Evolutionary conservation across 2,797 vertebrate species (phyloP).

Genomic region (Australoheros facetus): DNA sequence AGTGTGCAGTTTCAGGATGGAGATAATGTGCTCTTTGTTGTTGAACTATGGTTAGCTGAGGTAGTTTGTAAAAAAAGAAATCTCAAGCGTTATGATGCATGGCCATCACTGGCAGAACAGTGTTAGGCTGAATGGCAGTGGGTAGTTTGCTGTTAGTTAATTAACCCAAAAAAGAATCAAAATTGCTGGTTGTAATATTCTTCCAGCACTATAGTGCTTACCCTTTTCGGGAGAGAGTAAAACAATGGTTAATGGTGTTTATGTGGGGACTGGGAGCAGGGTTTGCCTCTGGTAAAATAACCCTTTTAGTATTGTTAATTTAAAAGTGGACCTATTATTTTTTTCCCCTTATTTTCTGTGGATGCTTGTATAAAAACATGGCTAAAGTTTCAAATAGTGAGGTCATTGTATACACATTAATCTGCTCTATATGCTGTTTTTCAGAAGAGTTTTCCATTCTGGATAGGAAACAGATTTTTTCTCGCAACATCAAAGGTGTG

Average conservation of each 20-base stretch:
- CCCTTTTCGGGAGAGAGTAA: background rate
- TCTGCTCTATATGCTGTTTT: background rate
- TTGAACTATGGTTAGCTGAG: slow-evolving; percentile 33
- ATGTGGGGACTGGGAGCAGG: background rate
- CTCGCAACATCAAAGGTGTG: too few species aligned
- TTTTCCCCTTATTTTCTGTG: background rate
- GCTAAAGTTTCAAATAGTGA: background rate
- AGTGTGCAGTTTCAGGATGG: slow-evolving; percentile 57
- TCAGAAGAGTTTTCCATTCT: background rate
- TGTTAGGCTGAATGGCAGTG: background rate
- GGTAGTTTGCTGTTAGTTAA: slow-evolving; percentile 9
- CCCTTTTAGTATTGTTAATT: background rate
- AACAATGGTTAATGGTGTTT: background rate
- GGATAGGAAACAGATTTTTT: too few species aligned
- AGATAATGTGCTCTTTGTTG: slow-evolving; percentile 61
- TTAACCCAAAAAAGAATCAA: background rate
- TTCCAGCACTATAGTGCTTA: background rate
- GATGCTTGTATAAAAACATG: background rate
- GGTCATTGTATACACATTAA: background rate
- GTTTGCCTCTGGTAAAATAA: background rate
- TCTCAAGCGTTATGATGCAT: slow-evolving; percentile 49
- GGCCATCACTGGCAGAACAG: slow-evolving; percentile 37
- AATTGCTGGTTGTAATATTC: background rate
- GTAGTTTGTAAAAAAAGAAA: slow-evolving; percentile 40
- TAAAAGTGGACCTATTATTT: background rate